A percentile compares a stretch with the other conserved stretches of the same genome.
phyloP scores from a whole-genome alignment of 2,797 vertebrate genomes.

The Stomatorhinus walkeri region DNA sequence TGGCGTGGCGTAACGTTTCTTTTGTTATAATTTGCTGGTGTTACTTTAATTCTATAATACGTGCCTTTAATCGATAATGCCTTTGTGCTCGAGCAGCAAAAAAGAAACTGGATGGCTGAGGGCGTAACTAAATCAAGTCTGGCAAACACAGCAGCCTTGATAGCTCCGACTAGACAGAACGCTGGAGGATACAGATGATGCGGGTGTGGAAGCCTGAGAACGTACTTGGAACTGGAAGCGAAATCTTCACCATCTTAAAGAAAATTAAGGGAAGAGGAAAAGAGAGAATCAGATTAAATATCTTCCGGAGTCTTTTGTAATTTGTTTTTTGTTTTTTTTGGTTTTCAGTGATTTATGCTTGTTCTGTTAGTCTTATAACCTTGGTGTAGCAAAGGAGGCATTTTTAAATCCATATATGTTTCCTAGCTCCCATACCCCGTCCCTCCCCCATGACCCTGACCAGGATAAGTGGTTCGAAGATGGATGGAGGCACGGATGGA shows the following conservation, averaged over 20 bases:
- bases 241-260: neutral
- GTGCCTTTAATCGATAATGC: neutral
- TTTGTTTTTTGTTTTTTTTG: neutral
- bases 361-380: neutral
- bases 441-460: neutral
- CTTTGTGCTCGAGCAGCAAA: neutral
- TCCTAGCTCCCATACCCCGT: neutral
- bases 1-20: neutral
- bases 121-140: neutral
- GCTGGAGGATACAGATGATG: neutral
- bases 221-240: neutral
- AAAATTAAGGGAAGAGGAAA: neutral
- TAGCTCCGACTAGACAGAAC: neutral
- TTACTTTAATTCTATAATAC: neutral
- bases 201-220: neutral
- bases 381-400: neutral
- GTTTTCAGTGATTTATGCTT: neutral
- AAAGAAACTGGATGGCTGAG: neutral
- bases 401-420: neutral
- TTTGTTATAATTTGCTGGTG: neutral
- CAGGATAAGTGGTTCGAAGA: neutral
- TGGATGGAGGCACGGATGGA: neutral
- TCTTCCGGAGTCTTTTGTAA: neutral
- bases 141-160: neutral
- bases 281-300: neutral